phyloP scores from a whole-genome alignment of 2,113 vertebrate species.

The Lampris megalopsis region DNA sequence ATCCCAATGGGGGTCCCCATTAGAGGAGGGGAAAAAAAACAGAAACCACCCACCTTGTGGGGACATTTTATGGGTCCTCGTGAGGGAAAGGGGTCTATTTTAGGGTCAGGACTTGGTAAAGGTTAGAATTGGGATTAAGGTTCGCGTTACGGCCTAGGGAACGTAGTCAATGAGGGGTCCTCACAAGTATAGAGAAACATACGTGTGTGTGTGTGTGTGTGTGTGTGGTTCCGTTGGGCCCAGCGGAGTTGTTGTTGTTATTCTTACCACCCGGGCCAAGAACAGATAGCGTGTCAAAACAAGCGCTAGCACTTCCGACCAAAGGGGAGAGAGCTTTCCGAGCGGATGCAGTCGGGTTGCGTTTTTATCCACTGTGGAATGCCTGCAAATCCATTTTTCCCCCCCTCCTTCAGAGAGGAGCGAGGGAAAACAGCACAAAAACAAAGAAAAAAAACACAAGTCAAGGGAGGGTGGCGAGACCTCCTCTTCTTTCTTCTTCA shows the following conservation, averaged over 20 bases:
- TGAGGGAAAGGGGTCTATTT: too few species aligned
- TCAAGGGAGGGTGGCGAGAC: background rate
- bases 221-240: conserved; percentile 49
- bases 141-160: too few species aligned
- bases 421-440: conserved; percentile 16
- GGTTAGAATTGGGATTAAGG: too few species aligned
- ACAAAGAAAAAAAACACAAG: background rate
- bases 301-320: conserved; percentile 71
- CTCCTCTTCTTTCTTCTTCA: conserved; percentile 5
- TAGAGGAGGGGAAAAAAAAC: too few species aligned
- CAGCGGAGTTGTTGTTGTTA: conserved; percentile 71
- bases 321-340: conserved; percentile 43
- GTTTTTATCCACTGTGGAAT: conserved; percentile 61
- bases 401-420: conserved; percentile 35
- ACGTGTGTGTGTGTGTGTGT: conserved; percentile 35
- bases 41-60: too few species aligned
- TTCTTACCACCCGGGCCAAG: conserved; percentile 76
- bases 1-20: too few species aligned
- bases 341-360: conserved; percentile 59
- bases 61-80: too few species aligned
- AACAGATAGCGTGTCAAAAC: conserved; percentile 78
- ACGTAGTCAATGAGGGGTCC: background rate
- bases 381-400: conserved; percentile 43
- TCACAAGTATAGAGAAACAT: too few species aligned
- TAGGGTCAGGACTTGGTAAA: too few species aligned